Base-by-base conservation (phyloP, 2,113 vertebrate genomes). In the Apaloderma vittatum region DNA sequence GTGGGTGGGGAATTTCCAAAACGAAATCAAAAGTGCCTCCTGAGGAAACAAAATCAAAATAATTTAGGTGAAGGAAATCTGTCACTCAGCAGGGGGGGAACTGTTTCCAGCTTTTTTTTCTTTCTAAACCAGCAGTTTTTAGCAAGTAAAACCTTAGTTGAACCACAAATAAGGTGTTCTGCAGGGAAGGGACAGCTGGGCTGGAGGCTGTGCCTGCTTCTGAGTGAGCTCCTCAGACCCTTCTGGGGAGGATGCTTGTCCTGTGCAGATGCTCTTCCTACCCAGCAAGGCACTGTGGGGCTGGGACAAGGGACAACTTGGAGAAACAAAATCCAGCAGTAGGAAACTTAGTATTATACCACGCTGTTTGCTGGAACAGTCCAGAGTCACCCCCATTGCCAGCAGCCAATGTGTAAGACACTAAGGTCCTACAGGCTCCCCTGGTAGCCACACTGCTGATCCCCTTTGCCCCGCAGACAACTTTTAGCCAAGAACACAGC, bases 1-100 rank as follows among this genome's bases (percentile, higher is more conserved):
- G 51, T 62, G 46, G 86, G 43, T 29, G n/a, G 55, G 76, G 43
- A 67, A 86, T 74, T 94, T 91, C 74, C 63, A 91, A 79, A 93
- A 93, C 73, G 26, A 90, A 93, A 92, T 87, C 61, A 87, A 74
- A 95, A 84, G 37, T 43, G 65, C 36, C 84, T 94, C 43, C 71
- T 1, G 1, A 52, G 43, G 36, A 90, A 96, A 67, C 34, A 93
- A 87, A 55, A 46, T 37, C 15, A 75, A 94, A 91, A 74, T 73
- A 8, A 87, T 21, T 82, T 34, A 15, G 5, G 32, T 63, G 65
- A 92, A 94, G 66, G 48, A 87, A 94, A 94, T 30, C 46, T 68
- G 46, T 76, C 36, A 29, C 23, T 68, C 57, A 5, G 11, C 6
- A 3, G 9, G 20, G 12, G 14, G 3, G 11, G 20, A 78, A 66